Percentiles rank a stretch among this genome's conserved stretches.
These are phyloP conservation scores for Heliconius cydno DNA, from an alignment of 2,888 invertebrate genomes.

Conservation along the genomic window DNA sequence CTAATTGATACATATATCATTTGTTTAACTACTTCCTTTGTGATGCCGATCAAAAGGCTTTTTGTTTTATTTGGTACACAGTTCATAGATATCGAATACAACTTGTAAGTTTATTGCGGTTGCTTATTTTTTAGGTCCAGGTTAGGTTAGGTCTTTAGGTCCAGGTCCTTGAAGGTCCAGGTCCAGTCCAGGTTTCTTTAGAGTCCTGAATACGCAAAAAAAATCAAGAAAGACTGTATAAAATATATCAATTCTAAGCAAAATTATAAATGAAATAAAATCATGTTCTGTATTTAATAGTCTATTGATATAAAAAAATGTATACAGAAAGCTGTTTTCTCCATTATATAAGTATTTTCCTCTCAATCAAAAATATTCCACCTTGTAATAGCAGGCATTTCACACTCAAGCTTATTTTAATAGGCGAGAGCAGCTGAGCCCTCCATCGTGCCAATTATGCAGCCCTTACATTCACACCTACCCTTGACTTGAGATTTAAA, in stretches of 20 bases:
- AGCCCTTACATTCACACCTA: conserved; percentile 34
- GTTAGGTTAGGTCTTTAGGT: too few relatives aligned
- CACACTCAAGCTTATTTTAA: conserved; percentile 13
- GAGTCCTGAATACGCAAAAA: too few relatives aligned
- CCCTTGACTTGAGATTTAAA: conserved; percentile 36
- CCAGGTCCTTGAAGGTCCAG: too few relatives aligned
- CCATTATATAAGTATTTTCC: conserved; percentile 3
- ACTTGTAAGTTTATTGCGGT: not conserved
- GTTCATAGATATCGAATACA: not conserved
- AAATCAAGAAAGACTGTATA: too few relatives aligned
- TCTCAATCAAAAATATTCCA: conserved; percentile 11
- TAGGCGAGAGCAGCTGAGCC: conserved; percentile 38
- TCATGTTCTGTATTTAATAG: not conserved
- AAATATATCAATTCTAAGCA: too few relatives aligned
- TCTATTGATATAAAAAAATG: not conserved
- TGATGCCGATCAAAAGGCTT: conserved; percentile 29
- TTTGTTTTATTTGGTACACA: not conserved
- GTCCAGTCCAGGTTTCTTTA: too few relatives aligned
- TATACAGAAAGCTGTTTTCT: not conserved
- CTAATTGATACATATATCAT: conserved; percentile 48
- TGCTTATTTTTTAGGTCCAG: not conserved
- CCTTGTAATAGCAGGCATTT: conserved; percentile 11
- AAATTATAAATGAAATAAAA: not conserved
- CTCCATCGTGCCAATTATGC: conserved; percentile 37
- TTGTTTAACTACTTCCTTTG: conserved; percentile 45